A percentile compares a stretch with the other conserved stretches of the same genome.
Conservation (phyloP, 2,113 vertebrate species). For the Elachura formosa region DNA sequence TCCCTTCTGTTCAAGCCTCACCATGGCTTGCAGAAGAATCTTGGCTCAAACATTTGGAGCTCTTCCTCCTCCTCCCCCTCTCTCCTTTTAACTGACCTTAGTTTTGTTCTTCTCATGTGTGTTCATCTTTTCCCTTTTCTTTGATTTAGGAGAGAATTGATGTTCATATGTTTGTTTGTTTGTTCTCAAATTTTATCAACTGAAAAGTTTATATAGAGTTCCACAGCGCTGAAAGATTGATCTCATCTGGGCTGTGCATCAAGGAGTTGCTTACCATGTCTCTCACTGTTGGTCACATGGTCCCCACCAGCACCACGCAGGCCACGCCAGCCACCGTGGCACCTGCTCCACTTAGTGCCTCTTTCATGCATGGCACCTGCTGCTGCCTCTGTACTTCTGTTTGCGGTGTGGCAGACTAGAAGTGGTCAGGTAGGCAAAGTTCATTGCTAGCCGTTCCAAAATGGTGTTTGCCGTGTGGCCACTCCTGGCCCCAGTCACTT, state of each 20-base stretch:
- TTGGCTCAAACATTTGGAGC: not conserved
- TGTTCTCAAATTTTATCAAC: not conserved
- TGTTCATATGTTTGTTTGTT: not conserved
- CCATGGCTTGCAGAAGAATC: not conserved
- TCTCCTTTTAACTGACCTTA: not conserved
- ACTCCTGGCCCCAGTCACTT: not conserved
- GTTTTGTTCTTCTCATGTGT: not conserved
- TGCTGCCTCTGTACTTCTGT: too few relatives aligned
- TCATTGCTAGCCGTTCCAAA: not conserved
- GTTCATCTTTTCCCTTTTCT: not conserved
- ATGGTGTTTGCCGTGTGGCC: fast-evolving
- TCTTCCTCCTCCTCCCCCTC: not conserved
- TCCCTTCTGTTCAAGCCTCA: too few relatives aligned
- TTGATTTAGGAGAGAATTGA: not conserved
- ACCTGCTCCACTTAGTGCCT: too few relatives aligned
- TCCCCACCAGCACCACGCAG: too few relatives aligned
- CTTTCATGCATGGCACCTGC: too few relatives aligned
- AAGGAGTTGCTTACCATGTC: too few relatives aligned
- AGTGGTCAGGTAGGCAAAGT: not conserved
- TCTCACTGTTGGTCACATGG: too few relatives aligned
- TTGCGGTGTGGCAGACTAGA: too few relatives aligned
- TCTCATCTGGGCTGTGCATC: too few relatives aligned
- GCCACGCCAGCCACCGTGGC: too few relatives aligned
- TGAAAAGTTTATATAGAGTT: too few relatives aligned
- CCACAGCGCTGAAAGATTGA: too few relatives aligned